These are phyloP conservation scores for Perithous albicinctus DNA, from an alignment of 2,888 invertebrate genomes.

Conservation along the genomic window DNA sequence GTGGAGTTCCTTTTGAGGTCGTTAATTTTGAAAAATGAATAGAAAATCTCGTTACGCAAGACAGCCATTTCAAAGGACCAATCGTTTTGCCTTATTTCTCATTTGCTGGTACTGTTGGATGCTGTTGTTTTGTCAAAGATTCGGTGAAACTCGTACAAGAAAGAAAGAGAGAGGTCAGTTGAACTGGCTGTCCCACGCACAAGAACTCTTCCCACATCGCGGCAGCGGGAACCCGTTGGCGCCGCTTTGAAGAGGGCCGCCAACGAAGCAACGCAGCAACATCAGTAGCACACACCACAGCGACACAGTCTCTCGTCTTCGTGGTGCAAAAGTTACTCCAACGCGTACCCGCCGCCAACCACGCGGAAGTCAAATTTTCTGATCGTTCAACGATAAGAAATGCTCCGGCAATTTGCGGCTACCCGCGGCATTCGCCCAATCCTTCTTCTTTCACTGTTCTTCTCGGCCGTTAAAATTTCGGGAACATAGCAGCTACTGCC, in stretches of 20 bases:
- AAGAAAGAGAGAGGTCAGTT: slow-evolving; percentile 16
- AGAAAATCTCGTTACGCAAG: no score
- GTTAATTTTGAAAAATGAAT: no score
- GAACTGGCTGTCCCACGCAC: slow-evolving; percentile 57
- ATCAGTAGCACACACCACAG: neutral
- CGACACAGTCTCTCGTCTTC: slow-evolving; percentile 25
- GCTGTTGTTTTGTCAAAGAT: slow-evolving; percentile 28
- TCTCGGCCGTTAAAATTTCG: slow-evolving; percentile 11
- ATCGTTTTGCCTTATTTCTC: neutral
- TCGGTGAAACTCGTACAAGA: slow-evolving; percentile 38
- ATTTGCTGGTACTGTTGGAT: neutral
- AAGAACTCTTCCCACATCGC: slow-evolving; percentile 50
- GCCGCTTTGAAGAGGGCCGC: slow-evolving; percentile 73
- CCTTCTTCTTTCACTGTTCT: slow-evolving; percentile 1
- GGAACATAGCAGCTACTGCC: neutral
- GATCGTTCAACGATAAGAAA: slow-evolving; percentile 62
- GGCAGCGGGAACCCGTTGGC: slow-evolving; percentile 62
- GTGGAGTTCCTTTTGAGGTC: no score
- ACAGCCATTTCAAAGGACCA: neutral
- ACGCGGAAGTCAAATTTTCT: slow-evolving; percentile 72
- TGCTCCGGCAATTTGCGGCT: slow-evolving; percentile 52
- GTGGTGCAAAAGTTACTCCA: slow-evolving; percentile 31
- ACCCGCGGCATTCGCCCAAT: slow-evolving; percentile 15
- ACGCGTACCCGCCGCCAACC: slow-evolving; percentile 57
- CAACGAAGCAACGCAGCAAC: slow-evolving; percentile 39